phyloP scores from a whole-genome alignment of 1,140 invertebrate species.

The Elymnias hypermnestra region DNA sequence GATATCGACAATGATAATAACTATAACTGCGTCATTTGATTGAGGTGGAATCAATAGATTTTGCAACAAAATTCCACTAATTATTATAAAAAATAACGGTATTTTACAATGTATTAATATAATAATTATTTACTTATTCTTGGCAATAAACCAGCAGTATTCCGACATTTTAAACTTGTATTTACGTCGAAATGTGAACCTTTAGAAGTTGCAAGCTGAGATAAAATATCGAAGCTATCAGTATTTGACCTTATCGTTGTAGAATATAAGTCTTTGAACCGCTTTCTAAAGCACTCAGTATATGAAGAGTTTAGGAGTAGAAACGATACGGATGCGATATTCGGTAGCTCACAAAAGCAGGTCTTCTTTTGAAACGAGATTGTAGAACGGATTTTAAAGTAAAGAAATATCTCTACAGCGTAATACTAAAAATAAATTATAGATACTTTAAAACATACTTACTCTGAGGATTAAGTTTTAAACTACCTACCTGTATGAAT shows the following conservation, averaged over 20 bases:
- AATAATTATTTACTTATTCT: no score
- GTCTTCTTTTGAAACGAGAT: slow-evolving; percentile 18
- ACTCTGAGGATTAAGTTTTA: background rate
- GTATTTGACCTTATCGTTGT: slow-evolving; percentile 12
- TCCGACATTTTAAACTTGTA: background rate
- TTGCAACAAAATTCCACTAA: no score
- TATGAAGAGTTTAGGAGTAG: slow-evolving; percentile 12
- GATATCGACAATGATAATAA: no score
- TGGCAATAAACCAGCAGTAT: no score
- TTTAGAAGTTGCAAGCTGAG: background rate
- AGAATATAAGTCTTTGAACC: slow-evolving; percentile 15
- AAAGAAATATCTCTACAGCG: background rate
- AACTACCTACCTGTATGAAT: no score
- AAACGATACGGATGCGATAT: slow-evolving; percentile 11
- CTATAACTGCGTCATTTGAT: no score
- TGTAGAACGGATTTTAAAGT: slow-evolving; percentile 12
- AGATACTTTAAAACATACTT: background rate
- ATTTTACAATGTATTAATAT: no score
- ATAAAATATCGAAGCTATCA: slow-evolving; percentile 7
- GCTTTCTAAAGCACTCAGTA: slow-evolving; percentile 12
- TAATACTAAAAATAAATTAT: background rate
- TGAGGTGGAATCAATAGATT: no score
- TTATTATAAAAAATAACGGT: no score
- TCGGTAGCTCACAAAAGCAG: slow-evolving; percentile 14
- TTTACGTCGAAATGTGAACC: background rate